These are phyloP conservation scores for Battus philenor DNA, from an alignment of 1,140 invertebrate genomes.

Conservation along the genomic window DNA sequence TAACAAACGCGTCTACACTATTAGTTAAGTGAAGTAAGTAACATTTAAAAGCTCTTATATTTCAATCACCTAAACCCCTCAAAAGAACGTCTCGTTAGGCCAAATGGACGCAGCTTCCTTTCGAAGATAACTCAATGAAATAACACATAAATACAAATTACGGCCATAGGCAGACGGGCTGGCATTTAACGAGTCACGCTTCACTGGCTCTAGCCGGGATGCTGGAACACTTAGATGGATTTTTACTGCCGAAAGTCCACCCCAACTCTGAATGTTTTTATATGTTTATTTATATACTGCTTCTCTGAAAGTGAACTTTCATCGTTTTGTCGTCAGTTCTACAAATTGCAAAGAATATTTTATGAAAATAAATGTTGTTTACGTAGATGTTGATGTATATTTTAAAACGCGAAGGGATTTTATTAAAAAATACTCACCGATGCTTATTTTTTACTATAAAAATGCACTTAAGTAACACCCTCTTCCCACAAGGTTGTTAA, in stretches of 20 bases:
- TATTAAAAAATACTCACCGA: too few relatives aligned
- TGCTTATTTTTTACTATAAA: too few relatives aligned
- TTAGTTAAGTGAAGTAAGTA: conserved; percentile 6
- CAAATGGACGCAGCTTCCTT: conserved; percentile 9
- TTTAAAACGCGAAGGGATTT: too few relatives aligned
- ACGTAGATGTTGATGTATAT: too few relatives aligned
- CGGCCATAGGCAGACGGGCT: conserved; percentile 4
- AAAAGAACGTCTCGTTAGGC: background rate
- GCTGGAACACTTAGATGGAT: conserved; percentile 6
- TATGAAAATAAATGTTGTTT: too few relatives aligned
- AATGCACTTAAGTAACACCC: too few relatives aligned
- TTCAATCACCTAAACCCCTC: conserved; percentile 2
- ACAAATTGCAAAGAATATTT: background rate
- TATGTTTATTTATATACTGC: conserved; percentile 8
- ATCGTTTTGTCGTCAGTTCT: background rate
- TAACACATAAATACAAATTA: conserved; percentile 14
- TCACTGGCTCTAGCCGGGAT: conserved; percentile 1
- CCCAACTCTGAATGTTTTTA: conserved; percentile 5
- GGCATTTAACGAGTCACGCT: conserved; percentile 9
- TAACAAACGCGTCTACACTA: background rate
- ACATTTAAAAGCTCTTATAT: conserved; percentile 10
- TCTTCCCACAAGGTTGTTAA: too few relatives aligned
- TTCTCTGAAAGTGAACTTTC: background rate
- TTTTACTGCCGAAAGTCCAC: conserved; percentile 14
- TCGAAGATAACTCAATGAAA: conserved; percentile 15